Evolutionary conservation across 2,797 vertebrate genomes (phyloP).

Genomic region (Urophycis tenuis): DNA sequence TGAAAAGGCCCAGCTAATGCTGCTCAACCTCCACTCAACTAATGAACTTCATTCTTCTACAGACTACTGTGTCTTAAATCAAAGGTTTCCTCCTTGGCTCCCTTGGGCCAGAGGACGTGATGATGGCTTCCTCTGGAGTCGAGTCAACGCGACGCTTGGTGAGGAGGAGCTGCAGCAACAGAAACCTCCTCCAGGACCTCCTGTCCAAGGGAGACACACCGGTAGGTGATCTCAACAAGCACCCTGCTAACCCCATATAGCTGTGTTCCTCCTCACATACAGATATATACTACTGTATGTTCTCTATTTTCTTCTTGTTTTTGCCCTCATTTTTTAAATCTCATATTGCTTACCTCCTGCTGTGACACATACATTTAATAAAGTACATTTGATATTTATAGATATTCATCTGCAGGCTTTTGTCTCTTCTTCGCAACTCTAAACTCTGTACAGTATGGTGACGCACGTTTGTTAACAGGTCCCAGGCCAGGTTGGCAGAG

Average conservation of each 20-base stretch:
- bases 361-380: neutral
- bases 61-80: neutral
- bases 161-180: slow-evolving; percentile 42
- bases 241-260: neutral
- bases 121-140: neutral
- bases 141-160: neutral
- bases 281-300: neutral
- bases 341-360: neutral
- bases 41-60: neutral
- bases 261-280: neutral
- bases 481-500: slow-evolving; percentile 42
- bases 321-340: neutral
- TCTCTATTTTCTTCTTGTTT: too few species aligned
- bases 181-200: slow-evolving; percentile 55
- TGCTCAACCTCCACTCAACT: neutral
- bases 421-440: neutral
- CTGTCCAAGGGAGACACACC: slow-evolving; percentile 46
- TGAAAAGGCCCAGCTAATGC: too few species aligned
- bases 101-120: too few species aligned
- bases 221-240: slow-evolving; percentile 39
- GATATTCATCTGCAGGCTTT: neutral
- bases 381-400: neutral
- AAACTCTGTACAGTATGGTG: neutral
- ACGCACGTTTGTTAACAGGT: slow-evolving; percentile 37
- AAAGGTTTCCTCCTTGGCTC: neutral